Evolutionary conservation across 2,113 vertebrate genomes (phyloP).

Genomic region (Psephotus haematonotus): DNA sequence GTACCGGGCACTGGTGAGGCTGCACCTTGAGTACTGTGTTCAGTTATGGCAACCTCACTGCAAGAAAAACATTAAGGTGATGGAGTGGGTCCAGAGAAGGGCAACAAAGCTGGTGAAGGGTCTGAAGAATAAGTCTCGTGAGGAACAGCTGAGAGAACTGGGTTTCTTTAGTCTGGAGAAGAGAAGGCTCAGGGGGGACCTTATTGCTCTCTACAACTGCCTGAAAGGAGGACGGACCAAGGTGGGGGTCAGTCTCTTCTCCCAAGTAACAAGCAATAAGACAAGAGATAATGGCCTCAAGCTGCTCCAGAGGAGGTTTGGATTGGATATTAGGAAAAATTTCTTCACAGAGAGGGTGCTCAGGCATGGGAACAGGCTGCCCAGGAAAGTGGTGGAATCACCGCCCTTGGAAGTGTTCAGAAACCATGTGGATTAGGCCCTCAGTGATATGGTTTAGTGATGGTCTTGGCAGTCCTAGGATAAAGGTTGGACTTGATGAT

Average conservation of each 20-base stretch:
- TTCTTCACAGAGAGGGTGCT: neutral
- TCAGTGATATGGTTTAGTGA: neutral
- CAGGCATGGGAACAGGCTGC: neutral
- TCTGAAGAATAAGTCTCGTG: neutral
- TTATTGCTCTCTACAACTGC: neutral
- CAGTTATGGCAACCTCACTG: neutral
- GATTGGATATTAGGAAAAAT: neutral
- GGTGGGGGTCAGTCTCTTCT: neutral
- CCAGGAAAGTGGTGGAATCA: neutral
- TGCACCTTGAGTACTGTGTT: accelerated
- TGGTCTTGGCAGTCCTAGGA: neutral
- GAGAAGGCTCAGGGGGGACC: neutral
- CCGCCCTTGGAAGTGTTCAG: neutral
- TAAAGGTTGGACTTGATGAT: neutral
- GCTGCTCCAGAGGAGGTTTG: neutral
- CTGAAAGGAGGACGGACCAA: neutral
- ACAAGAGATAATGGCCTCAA: neutral
- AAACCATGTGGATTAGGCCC: neutral
- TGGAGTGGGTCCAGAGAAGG: neutral
- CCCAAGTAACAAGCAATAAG: neutral
- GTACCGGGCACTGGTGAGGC: neutral
- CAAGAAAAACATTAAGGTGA: neutral
- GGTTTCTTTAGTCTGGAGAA: neutral
- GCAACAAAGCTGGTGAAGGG: neutral
- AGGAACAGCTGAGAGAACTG: neutral